phyloP scores from a whole-genome alignment of 2,113 vertebrate species.

The Cebidichthys violaceus region DNA sequence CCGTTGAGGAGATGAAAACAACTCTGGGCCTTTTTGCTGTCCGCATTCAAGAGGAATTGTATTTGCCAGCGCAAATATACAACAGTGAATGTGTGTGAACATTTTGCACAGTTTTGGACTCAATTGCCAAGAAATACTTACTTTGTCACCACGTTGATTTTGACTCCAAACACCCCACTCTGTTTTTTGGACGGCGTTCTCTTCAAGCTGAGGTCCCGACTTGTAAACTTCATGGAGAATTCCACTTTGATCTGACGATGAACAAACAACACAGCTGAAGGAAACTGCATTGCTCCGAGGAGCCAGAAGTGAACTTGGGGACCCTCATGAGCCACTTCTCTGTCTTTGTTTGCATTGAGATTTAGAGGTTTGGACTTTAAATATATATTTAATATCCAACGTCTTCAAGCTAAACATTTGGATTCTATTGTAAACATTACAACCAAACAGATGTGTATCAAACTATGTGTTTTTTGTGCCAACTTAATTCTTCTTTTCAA shows the following conservation, averaged over 20 bases:
- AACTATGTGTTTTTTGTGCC: neutral
- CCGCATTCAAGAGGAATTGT: neutral
- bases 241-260: constrained; percentile 95
- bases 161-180: constrained; percentile 97
- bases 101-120: neutral
- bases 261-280: constrained; percentile 23
- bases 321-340: neutral
- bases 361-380: neutral
- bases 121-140: constrained; percentile 65
- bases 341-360: neutral
- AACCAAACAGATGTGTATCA: neutral
- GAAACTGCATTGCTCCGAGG: neutral
- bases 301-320: neutral
- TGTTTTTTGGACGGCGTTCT: constrained; percentile 98
- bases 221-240: constrained; percentile 99
- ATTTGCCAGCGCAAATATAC: neutral
- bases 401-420: neutral
- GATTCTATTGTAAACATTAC: neutral
- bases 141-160: constrained; percentile 99
- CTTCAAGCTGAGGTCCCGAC: constrained; percentile 97
- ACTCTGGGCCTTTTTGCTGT: neutral
- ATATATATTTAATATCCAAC: neutral
- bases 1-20: neutral
- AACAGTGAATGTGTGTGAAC: neutral
- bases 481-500: neutral